phyloP scores from a whole-genome alignment of 2,888 invertebrate species.

The Brenthis ino region DNA sequence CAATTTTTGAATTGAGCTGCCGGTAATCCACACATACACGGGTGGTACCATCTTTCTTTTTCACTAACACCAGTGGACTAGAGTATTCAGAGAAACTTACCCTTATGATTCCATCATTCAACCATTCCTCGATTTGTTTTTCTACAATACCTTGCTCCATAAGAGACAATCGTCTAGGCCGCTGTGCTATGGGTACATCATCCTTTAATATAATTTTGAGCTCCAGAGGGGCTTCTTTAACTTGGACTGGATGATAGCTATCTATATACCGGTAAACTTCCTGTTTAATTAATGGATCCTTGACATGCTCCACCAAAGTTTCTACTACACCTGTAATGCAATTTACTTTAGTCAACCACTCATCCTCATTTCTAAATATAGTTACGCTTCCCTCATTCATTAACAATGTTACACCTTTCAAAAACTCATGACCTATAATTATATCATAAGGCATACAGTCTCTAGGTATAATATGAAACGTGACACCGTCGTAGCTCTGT shows the following conservation, averaged over 20 bases:
- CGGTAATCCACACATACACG: constrained; percentile 57
- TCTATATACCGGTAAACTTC: constrained; percentile 3
- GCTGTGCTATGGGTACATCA: constrained; percentile 40
- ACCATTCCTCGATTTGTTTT: constrained; percentile 36
- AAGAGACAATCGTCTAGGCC: constrained; percentile 39
- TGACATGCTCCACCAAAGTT: no score
- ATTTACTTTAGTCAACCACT: no score
- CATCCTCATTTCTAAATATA: no score
- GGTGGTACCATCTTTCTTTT: constrained; percentile 38
- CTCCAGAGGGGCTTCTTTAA: constrained; percentile 9
- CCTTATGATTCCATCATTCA: constrained; percentile 30
- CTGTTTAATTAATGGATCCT: no score
- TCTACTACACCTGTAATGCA: no score
- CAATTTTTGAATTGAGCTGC: constrained; percentile 51
- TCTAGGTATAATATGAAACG: no score
- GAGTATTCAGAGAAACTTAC: constrained; percentile 40
- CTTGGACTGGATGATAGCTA: constrained; percentile 32
- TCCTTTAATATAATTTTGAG: constrained; percentile 37
- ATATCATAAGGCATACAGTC: no score
- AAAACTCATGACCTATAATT: no score
- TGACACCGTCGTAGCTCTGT: no score
- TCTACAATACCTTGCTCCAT: constrained; percentile 22
- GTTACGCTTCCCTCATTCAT: no score
- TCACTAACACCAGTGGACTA: constrained; percentile 39
- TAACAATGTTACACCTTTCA: no score